These are phyloP conservation scores for Lepetodrilus schrolli DNA, from an alignment of 2,888 invertebrate species.

Conservation along the genomic window DNA sequence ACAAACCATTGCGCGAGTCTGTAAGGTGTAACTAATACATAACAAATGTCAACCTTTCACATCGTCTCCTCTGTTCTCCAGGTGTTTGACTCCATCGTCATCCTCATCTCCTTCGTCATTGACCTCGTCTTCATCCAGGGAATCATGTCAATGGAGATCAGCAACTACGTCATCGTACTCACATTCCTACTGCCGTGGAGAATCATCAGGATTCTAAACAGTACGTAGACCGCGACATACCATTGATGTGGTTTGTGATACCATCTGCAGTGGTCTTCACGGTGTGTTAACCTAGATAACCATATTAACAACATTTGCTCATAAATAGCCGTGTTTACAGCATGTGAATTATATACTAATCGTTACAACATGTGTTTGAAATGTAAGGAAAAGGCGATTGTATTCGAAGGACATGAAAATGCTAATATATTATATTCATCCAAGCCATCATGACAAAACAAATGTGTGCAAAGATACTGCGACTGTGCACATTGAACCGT, in stretches of 20 bases:
- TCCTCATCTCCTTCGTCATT: slow-evolving; percentile 59
- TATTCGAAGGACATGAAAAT: no score
- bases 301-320: neutral
- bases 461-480: no score
- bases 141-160: slow-evolving; percentile 33
- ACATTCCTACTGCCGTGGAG: slow-evolving; percentile 57
- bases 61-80: no score
- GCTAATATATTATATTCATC: no score
- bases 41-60: no score
- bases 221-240: slow-evolving; percentile 50
- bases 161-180: slow-evolving; percentile 15
- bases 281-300: neutral
- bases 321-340: neutral
- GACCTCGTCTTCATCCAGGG: slow-evolving; percentile 57
- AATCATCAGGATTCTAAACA: slow-evolving; percentile 65
- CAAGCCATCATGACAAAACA: no score
- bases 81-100: slow-evolving; percentile 63
- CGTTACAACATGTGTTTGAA: no score
- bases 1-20: no score
- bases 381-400: no score
- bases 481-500: no score
- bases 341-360: neutral
- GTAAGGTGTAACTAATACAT: no score
- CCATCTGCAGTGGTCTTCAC: neutral
- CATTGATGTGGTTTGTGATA: no score